Percentiles rank a stretch among this genome's conserved stretches.
phyloP scores from a whole-genome alignment of 2,113 vertebrate genomes.

The Panurus biarmicus region DNA sequence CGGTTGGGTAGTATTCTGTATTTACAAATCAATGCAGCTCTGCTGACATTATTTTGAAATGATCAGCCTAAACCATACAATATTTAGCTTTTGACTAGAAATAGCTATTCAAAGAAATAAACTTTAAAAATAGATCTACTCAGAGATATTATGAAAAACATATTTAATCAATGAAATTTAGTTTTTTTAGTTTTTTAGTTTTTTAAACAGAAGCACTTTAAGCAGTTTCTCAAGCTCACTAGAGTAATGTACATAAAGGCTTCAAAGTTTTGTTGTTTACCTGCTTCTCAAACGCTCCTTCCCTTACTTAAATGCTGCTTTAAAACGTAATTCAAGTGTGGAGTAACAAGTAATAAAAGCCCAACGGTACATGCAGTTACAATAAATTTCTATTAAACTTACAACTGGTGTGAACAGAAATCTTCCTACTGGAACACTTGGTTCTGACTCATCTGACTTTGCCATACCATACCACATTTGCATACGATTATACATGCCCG shows the following conservation, averaged over 20 bases:
- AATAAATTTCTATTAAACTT: not conserved
- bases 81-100: not conserved
- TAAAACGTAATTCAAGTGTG: not conserved
- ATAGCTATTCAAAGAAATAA: not conserved
- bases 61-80: not conserved
- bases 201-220: not conserved
- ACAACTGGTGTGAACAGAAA: not conserved
- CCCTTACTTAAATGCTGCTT: not conserved
- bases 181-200: fast-evolving
- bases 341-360: not conserved
- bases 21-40: not conserved
- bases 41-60: not conserved
- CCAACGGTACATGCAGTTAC: not conserved
- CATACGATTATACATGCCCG: not conserved
- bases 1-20: not conserved
- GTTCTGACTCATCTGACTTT: not conserved
- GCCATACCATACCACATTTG: not conserved
- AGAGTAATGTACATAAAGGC: fast-evolving
- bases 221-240: not conserved
- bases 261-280: not conserved
- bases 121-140: not conserved
- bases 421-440: fast-evolving
- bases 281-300: not conserved
- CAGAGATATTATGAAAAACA: not conserved
- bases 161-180: not conserved